These are phyloP conservation scores for Manacus vitellinus DNA, from an alignment of 2,113 vertebrate species.

Conservation along the genomic window DNA sequence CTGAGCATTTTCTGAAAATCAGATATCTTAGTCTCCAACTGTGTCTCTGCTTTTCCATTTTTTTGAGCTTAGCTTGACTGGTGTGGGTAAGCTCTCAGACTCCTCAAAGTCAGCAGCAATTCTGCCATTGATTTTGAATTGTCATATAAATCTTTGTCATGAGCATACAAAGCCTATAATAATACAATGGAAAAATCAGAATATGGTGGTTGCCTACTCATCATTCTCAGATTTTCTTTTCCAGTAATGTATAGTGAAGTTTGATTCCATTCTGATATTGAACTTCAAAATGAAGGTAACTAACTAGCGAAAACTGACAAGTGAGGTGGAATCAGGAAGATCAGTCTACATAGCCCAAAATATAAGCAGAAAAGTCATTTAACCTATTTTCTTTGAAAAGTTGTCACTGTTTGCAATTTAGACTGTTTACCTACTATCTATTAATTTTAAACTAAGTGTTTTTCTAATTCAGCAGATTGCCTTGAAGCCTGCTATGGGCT, in stretches of 20 bases:
- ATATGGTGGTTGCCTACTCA: neutral
- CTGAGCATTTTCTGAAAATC: neutral
- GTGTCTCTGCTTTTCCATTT: neutral
- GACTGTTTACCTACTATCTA: conserved; percentile 9
- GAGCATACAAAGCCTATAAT: neutral
- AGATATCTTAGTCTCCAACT: neutral
- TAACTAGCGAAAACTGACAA: neutral
- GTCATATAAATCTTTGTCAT: neutral
- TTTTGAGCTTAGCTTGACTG: neutral
- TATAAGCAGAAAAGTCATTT: neutral
- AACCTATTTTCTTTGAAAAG: neutral
- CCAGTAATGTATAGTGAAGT: neutral
- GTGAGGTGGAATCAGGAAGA: neutral
- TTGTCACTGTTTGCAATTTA: neutral
- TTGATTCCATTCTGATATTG: neutral
- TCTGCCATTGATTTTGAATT: conserved; percentile 27
- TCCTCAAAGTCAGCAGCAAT: neutral
- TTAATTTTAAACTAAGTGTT: conserved; percentile 5
- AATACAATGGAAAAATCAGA: neutral
- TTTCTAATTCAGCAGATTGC: conserved; percentile 21
- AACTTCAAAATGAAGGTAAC: neutral
- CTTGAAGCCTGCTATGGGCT: conserved; percentile 25
- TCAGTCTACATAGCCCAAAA: neutral
- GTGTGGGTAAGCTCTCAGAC: neutral
- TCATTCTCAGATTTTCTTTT: neutral